Evolutionary conservation across 1,140 invertebrate species (phyloP), one percentile per base, ranked within the genome.

Genomic region (Cyclargus thomasi): DNA sequence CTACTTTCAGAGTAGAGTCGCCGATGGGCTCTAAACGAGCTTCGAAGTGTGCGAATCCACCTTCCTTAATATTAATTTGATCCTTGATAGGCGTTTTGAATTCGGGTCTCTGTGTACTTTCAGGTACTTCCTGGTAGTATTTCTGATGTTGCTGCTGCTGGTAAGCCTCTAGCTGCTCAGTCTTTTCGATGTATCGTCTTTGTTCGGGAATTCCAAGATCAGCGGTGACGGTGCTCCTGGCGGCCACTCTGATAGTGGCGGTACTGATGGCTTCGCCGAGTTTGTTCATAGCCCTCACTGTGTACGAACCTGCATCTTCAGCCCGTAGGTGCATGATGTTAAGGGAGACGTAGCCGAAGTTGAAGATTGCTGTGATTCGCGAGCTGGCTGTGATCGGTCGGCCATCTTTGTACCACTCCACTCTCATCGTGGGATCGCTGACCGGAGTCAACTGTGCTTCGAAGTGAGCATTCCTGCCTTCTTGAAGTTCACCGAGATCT

Each of bases 321-420:
- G 94, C 94, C 91, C 97, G 95, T 92, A 99, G 95, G 94, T 98
- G 97, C 94, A 98, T 94, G 88, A 99, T 99, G 91, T 99, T 98
- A 74, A 99, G 94, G 90, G 97, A 97, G 90, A 99, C 97, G 93
- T 98, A 99, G 85, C 98, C 97, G 94, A 99, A 99, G 93, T 99
- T 99, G 93, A 98, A 98, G 91, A 97, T 97, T 80, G 97, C 97
- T 79, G 96, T 97, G 86, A 98, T 98, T 91, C 98, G 94, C 84
- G 97, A 97, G 90, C 97, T 99, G 86, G 96, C 95, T 92, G 96
- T 98, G 75, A 98, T 97, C 57, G 96, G 93, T 87, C 94, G 94
- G 76, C 97, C 98, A 94, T 99, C 97, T 91, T 98, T 98, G 90
- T 96, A 98, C 98, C 98, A 99, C 91, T 99, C 98, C 76, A 99